Base-by-base conservation (phyloP, 2,888 invertebrate genomes). In the Tridacna crocea region DNA sequence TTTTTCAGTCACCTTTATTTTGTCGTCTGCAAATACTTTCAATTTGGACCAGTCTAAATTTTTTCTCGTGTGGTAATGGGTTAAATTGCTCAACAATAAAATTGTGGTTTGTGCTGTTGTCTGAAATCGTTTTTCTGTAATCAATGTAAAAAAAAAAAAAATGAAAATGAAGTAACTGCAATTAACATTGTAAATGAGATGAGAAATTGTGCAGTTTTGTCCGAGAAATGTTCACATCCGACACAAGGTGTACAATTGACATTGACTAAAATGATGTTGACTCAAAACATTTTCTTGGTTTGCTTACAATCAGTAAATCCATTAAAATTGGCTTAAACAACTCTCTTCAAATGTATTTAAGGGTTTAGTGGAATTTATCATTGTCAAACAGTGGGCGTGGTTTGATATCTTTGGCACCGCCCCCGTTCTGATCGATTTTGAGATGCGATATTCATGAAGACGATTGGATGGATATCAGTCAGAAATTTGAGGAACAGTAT, bases 331-430 rank as follows among this genome's bases (percentile, higher is more conserved):
- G 63, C 72, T 72, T 73, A 80, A 61, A 80, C 76, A 80, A 58
- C 48, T 22, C 72, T 68, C 76, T 76, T 80, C 73, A 79, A 75
- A 79, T n/a, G 58, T 79, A 79, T 75, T 79, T 79, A 72, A 68
- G 72, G 55, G 70, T 70, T 75, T 63, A 63, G 70, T 12, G 48
- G 75, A 51, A 75, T 79, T 79, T 72, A 79, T 75, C 79, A 70
- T 46, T 48, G 65, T 78, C 72, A 75, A 75, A 65, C 74, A 66
- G 36, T 19, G 48, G 72, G 63, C 55, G 79, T 61, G 70, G 58
- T 24, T 70, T 51, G 3, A 47, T 22, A 51, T 70, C n/a, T 22
- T 61, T 36, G 0, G 24, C 22, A 26, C 17, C 70, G 48, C 48
- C 70, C 26, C 51, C n/a, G 13, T 51, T 46, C 46, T 22, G 68